Base-by-base conservation (phyloP, 2,888 invertebrate genomes). In the Agrochola lota region DNA sequence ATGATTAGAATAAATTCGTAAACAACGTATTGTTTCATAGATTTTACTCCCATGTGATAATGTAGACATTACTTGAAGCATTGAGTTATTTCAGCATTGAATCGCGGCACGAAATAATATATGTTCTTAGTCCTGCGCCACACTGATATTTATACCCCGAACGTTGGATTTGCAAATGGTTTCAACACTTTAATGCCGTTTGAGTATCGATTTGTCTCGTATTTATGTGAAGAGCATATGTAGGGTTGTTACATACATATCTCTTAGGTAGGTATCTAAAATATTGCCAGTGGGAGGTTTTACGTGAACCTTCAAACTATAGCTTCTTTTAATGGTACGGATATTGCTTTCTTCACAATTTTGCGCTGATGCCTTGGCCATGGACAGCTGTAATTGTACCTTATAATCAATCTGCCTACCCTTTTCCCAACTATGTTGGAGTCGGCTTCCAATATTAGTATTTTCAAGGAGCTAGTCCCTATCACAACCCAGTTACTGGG, bases 91-190 rank as follows among this genome's bases (percentile, higher is more conserved):
- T 69, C 52, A 64, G 52, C 62, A 67, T 57, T 46, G 52, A 35
- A 60, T n/a, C 11, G 0, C 7, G 5, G 12, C 60, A 63, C 9
- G 49, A 35, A 59, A 60, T 66, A 69, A 80, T 66, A 63, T 81
- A 79, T 60, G 59, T 69, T 52, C 30, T 59, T 12, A 59, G 83
- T 55, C 59, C 43, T 69, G 9, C 52, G 35, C 40, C 46, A n/a
- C 17, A 20, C 15, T 70, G 60, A 70, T 84, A 80, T 80, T 62
- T 84, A 79, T 70, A 78, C 8, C 52, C 9, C 26, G 49, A 57
- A 78, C 70, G 55, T 66, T 43, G 40, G 46, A 66, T 70, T 78
- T 57, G 66, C 70, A 80, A 84, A 84, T 57, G 55, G 79, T 57
- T 62, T 79, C 70, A 46, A 79, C 59, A 57, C 43, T 84, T 78